Evolutionary conservation across 2,797 vertebrate species (phyloP), one percentile per base, ranked within the genome.

Genomic region (Crocidura indochinensis): DNA sequence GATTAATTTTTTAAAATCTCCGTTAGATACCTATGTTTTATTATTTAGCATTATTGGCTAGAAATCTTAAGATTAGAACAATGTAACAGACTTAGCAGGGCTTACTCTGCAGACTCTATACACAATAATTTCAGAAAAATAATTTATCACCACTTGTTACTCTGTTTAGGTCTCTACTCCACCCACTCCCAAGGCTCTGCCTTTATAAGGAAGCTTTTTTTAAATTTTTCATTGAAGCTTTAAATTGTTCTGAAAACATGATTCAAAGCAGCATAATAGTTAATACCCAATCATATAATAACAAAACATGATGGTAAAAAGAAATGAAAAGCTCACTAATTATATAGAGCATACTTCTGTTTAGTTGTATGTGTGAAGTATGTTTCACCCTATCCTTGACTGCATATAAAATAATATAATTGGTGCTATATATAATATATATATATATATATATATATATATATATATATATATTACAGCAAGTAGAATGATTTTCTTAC

Each of bases 1-100:
- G 91, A 31, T 19, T 87, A 26, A 85, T 73, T 85, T 84, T 87
- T n/a, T 64, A 8, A n/a, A 68, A 1, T 72, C 31, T 94, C 76
- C 69, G 10, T 12, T 86, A 9, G 11, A 31, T 81, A 64, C 20
- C 26, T 71, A 2, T 62, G 8, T 76, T 91, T 84, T 84, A 9
- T 77, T 91, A 5, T 11, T 90, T 87, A 68, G 26, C 22, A 51
- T 5, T 65, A 81, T 0, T 87, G 81, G 22, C 46, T 73, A 71
- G 73, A 83, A 85, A 84, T 77, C 5, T 24, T 79, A 27, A 60
- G 77, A 69, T 47, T 90, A 88, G 44, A 92, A 44, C 31, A 87
- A 46, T 38, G 15, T 53, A 76, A 64, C 15, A 27, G 31, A 24
- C 27, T 88, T 60, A 74, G 26, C 29, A 65, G 9, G 64, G 38